Percentiles rank a stretch among this genome's conserved stretches.
phyloP scores from a whole-genome alignment of 2,888 invertebrate genomes.

The Pristionchus japonicus region DNA sequence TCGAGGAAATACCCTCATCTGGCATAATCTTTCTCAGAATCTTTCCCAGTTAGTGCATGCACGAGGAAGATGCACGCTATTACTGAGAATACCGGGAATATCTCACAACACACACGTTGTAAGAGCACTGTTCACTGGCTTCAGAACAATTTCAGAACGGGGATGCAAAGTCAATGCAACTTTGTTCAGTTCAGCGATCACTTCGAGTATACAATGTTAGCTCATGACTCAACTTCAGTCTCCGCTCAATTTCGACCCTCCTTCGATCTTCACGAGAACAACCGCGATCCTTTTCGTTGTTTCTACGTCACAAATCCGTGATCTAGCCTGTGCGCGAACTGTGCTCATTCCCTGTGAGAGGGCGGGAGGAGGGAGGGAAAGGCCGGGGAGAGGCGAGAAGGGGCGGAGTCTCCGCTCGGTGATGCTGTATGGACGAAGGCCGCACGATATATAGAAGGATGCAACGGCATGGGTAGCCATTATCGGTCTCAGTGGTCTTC shows the following conservation, averaged over 20 bases:
- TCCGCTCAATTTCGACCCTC: neutral
- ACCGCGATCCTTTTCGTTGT: neutral
- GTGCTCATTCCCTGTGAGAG: neutral
- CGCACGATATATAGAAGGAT: neutral
- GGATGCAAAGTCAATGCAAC: too few species aligned
- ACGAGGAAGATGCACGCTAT: too few species aligned
- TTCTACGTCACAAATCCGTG: neutral
- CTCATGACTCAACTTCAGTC: neutral
- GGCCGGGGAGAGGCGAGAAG: neutral
- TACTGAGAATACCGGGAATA: too few species aligned
- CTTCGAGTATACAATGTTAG: too few species aligned
- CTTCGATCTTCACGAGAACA: neutral
- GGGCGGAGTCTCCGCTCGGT: neutral
- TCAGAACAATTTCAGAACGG: too few species aligned
- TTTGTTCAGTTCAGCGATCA: too few species aligned
- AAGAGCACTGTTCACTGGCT: too few species aligned
- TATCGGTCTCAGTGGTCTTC: neutral
- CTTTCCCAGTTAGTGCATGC: too few species aligned
- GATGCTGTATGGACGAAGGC: neutral
- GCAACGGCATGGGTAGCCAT: neutral
- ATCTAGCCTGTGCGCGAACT: neutral
- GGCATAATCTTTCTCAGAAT: too few species aligned
- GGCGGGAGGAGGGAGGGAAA: neutral
- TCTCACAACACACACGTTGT: too few species aligned
- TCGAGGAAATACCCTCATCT: too few species aligned